Evolutionary conservation across 2,113 vertebrate genomes (phyloP).

Genomic region (Sciurus niger): DNA sequence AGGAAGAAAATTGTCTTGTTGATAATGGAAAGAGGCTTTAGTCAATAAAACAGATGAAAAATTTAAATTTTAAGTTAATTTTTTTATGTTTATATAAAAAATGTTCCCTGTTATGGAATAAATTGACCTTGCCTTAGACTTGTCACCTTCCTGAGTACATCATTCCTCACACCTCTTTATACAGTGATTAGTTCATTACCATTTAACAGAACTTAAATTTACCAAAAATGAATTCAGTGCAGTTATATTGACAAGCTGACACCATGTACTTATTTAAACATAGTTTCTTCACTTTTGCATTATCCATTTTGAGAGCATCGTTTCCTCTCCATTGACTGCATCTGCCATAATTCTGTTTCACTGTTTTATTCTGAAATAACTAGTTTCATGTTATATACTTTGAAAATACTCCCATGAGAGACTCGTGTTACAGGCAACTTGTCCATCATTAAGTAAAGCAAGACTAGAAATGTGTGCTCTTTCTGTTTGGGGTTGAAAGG

Average conservation of each 20-base stretch:
- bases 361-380: slow-evolving; percentile 14
- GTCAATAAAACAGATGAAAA: slow-evolving; percentile 53
- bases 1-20: slow-evolving; percentile 55
- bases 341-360: background rate
- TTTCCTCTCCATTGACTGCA: background rate
- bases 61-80: slow-evolving; percentile 48
- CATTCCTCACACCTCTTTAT: background rate
- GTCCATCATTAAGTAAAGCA: slow-evolving; percentile 36
- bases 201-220: slow-evolving; percentile 37
- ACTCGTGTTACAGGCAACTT: background rate
- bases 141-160: slow-evolving; percentile 37
- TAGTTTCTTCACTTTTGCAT: background rate
- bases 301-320: background rate
- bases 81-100: slow-evolving; percentile 60
- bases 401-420: slow-evolving; percentile 43
- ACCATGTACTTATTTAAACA: slow-evolving; percentile 32
- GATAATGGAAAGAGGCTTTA: slow-evolving; percentile 41
- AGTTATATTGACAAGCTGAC: background rate
- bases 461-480: background rate
- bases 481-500: slow-evolving; percentile 44
- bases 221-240: background rate
- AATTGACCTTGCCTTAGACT: background rate
- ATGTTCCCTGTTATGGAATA: background rate
- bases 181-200: slow-evolving; percentile 48
- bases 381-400: slow-evolving; percentile 15